These are phyloP conservation scores for Chelonus insularis DNA, from an alignment of 1,140 invertebrate genomes.

Conservation along the genomic window DNA sequence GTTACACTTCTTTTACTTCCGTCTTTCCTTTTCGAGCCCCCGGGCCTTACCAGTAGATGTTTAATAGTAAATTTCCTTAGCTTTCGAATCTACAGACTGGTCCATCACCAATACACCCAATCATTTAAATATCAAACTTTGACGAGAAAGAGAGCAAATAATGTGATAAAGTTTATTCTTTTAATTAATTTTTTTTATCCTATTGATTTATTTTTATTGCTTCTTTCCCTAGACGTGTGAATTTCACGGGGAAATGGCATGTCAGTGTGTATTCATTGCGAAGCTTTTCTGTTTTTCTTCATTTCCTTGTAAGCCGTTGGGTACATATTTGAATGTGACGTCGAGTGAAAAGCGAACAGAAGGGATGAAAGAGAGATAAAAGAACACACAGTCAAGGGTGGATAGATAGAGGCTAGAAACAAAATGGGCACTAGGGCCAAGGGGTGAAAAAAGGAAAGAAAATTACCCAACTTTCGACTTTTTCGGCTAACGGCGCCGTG, in stretches of 20 bases:
- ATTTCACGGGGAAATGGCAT: neutral
- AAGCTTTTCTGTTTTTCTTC: slow-evolving; percentile 9
- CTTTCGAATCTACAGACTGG: too few relatives aligned
- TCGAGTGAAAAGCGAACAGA: neutral
- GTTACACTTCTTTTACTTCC: slow-evolving; percentile 13
- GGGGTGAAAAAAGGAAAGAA: slow-evolving; percentile 4
- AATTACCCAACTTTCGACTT: neutral
- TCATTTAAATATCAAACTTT: too few relatives aligned
- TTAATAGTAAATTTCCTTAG: slow-evolving; percentile 18
- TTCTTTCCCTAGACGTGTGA: neutral
- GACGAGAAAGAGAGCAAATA: too few relatives aligned
- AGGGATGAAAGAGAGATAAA: neutral
- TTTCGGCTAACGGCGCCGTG: slow-evolving; percentile 14
- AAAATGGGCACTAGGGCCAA: neutral
- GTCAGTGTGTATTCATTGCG: neutral
- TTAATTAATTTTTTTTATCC: neutral
- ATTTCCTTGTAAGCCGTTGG: slow-evolving; percentile 13
- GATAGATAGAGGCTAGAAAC: neutral
- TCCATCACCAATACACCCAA: too few relatives aligned
- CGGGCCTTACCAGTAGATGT: slow-evolving; percentile 12
- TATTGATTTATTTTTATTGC: neutral
- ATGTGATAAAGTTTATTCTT: too few relatives aligned
- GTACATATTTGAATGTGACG: slow-evolving; percentile 16
- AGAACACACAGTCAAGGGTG: neutral
- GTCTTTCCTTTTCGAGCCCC: neutral